Base-by-base conservation (phyloP, 2,113 vertebrate species). In the Serinus canaria region DNA sequence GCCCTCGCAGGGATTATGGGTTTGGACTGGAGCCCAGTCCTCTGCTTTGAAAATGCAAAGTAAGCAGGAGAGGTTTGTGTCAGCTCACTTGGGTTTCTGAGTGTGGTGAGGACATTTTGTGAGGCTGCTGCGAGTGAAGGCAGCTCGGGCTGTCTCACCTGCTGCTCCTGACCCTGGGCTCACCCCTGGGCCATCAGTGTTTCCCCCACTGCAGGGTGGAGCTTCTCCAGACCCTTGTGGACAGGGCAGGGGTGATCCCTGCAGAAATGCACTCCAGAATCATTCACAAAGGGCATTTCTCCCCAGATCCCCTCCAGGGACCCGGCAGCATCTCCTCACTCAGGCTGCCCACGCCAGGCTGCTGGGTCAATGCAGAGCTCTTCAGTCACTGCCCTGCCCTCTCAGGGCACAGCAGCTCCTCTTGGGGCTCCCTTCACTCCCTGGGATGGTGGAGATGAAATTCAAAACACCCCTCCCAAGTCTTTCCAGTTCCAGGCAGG, bases 11-110 rank as follows among this genome's bases (percentile, higher is more conserved):
- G 37, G 75, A 80, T 80, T 70, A 91, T 44, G 64, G 68, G 43
- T 49, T 97, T 96, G 95, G 94, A 91, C 33, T 21, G 30, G 35
- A 56, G 87, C 87, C 95, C 92, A 88, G 79, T 9, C 55, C 83
- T 83, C 60, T 37, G 44, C 79, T 90, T 44, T 1, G 0, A 77
- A 95, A 95, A 77, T 24, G 78, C 93, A 73, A 59, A 88, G 87
- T 47, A 94, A 96, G 87, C 82, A 85, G 2, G 0, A 89, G 87
- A 87, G 89, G 37, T 83, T 66, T 91, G 81, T 79, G 23, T 62
- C 85, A 80, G 59, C 91, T 87, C 24, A 19, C 2, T 7, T 55
- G 82, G 30, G 31, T 86, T 86, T 92, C 39, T 85, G 50, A 55
- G 67, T 1, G 0, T 9, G 24, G 30, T 41, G 30, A 77, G 82